Percentiles rank a stretch among this genome's conserved stretches.
Evolutionary conservation across 2,888 invertebrate genomes (phyloP).

Genomic region (Tryphoninae sp.): DNA sequence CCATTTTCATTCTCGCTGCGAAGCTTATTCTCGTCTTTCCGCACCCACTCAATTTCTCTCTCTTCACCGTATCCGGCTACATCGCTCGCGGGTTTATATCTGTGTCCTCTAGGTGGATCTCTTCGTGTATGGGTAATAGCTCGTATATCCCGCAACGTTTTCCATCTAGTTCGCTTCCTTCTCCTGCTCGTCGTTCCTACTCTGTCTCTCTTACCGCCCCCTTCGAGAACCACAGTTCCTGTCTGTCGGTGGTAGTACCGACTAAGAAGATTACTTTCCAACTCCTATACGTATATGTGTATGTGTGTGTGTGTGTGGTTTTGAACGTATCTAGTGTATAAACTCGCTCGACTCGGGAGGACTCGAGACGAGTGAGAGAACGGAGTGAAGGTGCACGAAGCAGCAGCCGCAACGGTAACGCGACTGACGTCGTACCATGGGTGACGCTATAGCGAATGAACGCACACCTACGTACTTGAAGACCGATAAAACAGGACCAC

Average conservation of each 20-base stretch:
- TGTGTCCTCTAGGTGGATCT: background rate
- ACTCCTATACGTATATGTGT: slow-evolving; percentile 58
- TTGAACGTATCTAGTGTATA: slow-evolving; percentile 40
- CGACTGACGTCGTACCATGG: slow-evolving; percentile 36
- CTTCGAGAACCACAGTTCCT: slow-evolving; percentile 63
- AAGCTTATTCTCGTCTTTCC: slow-evolving; percentile 38
- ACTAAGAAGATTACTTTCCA: slow-evolving; percentile 77
- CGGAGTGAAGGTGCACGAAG: slow-evolving; percentile 50
- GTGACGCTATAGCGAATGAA: slow-evolving; percentile 31
- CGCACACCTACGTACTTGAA: slow-evolving; percentile 59
- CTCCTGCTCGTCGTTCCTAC: background rate
- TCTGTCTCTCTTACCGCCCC: slow-evolving; percentile 8
- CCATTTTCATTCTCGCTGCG: slow-evolving; percentile 42
- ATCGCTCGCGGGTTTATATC: background rate
- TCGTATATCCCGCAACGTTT: slow-evolving; percentile 46
- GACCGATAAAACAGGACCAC: slow-evolving; percentile 78
- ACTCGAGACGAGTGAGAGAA: slow-evolving; percentile 33
- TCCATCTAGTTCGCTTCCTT: background rate
- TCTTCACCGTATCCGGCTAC: slow-evolving; percentile 4
- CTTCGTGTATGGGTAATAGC: slow-evolving; percentile 34
- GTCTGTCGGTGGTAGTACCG: slow-evolving; percentile 71
- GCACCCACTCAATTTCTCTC: slow-evolving; percentile 41
- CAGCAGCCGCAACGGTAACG: slow-evolving; percentile 33
- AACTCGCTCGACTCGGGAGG: slow-evolving; percentile 25
- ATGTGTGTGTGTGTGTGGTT: background rate